Evolutionary conservation across 2,113 vertebrate species (phyloP).

Genomic region (Phaethornis superciliosus): DNA sequence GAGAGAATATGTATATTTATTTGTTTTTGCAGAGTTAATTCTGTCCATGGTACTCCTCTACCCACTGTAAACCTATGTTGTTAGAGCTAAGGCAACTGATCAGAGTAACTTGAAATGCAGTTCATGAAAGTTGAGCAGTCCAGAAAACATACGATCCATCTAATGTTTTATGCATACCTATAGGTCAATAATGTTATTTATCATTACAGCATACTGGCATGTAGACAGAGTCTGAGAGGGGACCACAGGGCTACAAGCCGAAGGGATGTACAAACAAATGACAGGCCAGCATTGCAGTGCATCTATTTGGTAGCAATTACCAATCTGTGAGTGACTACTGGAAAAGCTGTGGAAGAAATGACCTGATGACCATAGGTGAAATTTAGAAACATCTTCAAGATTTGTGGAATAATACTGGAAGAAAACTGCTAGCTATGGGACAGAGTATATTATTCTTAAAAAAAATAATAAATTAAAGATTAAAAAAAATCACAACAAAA

Average conservation of each 20-base stretch:
- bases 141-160: neutral
- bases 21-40: neutral
- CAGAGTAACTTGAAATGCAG: constrained; percentile 35
- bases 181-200: constrained; percentile 57
- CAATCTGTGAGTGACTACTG: neutral
- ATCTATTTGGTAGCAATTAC: constrained; percentile 33
- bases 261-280: constrained; percentile 27
- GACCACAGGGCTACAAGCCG: neutral
- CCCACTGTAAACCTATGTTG: neutral
- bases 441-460: neutral
- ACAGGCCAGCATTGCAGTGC: neutral
- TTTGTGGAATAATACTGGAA: neutral
- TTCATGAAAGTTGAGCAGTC: constrained; percentile 23
- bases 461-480: neutral
- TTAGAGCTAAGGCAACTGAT: neutral
- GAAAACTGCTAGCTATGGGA: neutral
- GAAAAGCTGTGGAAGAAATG: neutral
- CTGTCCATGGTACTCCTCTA: neutral
- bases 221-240: constrained; percentile 18
- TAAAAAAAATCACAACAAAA: too few relatives aligned
- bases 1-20: neutral
- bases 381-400: neutral
- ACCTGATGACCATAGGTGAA: neutral
- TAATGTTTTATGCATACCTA: constrained; percentile 61
- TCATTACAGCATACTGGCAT: constrained; percentile 42